phyloP scores from a whole-genome alignment of 1,140 invertebrate species.

The Drosophila parvula region DNA sequence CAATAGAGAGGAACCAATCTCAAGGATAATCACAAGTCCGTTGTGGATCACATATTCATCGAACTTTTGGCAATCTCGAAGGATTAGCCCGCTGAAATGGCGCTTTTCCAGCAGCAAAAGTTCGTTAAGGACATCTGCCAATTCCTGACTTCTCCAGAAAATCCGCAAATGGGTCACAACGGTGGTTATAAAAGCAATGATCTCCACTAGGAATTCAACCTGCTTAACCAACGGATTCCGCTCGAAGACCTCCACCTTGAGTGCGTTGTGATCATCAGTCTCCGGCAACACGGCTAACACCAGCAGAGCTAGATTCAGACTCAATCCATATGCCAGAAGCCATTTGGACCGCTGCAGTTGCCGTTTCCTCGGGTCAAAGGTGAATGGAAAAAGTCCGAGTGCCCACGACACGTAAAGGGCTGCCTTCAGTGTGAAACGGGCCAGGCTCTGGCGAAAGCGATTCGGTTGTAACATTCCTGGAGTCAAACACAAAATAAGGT shows the following conservation, averaged over 20 bases:
- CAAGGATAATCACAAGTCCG: constrained; percentile 16
- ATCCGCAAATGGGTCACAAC: neutral
- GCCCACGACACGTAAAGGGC: constrained; percentile 46
- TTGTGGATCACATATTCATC: constrained; percentile 42
- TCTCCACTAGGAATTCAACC: neutral
- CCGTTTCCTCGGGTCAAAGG: constrained; percentile 17
- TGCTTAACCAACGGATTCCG: constrained; percentile 24
- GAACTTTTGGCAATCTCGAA: constrained; percentile 20
- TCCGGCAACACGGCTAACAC: neutral
- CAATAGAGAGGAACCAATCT: constrained; percentile 21
- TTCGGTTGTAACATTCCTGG: constrained; percentile 29
- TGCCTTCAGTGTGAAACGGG: constrained; percentile 27
- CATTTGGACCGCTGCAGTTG: constrained; percentile 42
- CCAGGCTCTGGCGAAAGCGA: constrained; percentile 31
- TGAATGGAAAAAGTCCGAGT: constrained; percentile 54
- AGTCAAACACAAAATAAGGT: neutral
- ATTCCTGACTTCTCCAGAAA: constrained; percentile 1
- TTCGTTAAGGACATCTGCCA: neutral
- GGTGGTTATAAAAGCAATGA: neutral
- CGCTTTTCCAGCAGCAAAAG: constrained; percentile 20
- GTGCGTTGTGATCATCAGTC: constrained; percentile 1
- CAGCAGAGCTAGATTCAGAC: constrained; percentile 18
- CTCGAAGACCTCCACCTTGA: constrained; percentile 22
- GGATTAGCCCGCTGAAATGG: constrained; percentile 1
- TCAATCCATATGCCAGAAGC: constrained; percentile 53